Evolutionary conservation across 2,113 vertebrate species (phyloP), one percentile per base, ranked within the genome.

Genomic region (Manacus vitellinus): DNA sequence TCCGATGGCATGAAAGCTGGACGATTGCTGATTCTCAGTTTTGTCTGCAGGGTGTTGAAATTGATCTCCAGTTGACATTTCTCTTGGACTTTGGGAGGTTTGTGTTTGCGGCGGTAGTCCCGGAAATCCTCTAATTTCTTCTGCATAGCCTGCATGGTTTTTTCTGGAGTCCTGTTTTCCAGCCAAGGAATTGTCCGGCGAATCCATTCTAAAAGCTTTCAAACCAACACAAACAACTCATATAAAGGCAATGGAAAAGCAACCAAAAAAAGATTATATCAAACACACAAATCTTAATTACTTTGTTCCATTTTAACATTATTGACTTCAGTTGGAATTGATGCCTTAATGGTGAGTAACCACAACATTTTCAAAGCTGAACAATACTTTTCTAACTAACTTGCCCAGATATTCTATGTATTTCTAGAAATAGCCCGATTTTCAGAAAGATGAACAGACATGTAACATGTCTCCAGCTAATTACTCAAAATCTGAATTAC

Each of bases 41-140:
- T 99, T 85, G 99, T 99, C 98, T 99, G 99, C 97, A 99, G 97
- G 9, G 99, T 99, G 98, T 99, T 99, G 97, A 99, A 99, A 97
- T 99, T 99, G 92, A 99, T 99, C 98, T 99, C 99, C 96, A 99
- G 97, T 91, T 99, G 99, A 97, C 99, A 99, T 91, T 99, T 99
- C 97, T 99, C 99, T 96, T 99, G 99, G 90, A 99, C 99, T 97
- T 99, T 99, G 14, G 99, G 99, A 19, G 99, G 99, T 95, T 99
- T 99, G 98, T 99, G 99, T 88, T 99, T 98, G 77, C 99, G 99
- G 14, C 99, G 98, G 95, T 99, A 99, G 94, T 99, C 99, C 85
- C 99, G 97, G 97, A 99, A 99, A 95, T 99, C 99, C 92, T 99
- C 99, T 97, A 99, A 97, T 95, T 99, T 99, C 95, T 99, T 98